These are phyloP conservation scores for Thinocorus orbignyianus DNA, from an alignment of 2,113 vertebrate species.

Conservation along the genomic window DNA sequence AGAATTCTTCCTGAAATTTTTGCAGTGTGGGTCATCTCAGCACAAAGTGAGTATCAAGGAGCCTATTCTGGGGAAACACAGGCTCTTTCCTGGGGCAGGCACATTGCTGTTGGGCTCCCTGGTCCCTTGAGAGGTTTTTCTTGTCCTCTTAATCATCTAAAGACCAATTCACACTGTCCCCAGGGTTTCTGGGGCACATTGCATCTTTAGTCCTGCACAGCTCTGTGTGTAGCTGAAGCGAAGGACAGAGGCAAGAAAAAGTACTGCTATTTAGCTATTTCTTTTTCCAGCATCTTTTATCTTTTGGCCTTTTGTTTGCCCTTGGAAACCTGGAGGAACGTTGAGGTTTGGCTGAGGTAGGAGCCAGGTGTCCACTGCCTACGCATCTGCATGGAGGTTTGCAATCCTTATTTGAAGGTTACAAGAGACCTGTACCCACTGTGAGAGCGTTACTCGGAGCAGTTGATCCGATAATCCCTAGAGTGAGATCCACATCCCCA, in stretches of 20 bases:
- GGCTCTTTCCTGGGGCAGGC: accelerated
- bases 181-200: background rate
- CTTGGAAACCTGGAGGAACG: background rate
- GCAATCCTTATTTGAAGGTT: background rate
- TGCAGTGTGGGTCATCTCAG: background rate
- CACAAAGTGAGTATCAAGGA: background rate
- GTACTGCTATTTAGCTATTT: background rate
- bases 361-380: accelerated
- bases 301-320: background rate
- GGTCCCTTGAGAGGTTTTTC: background rate
- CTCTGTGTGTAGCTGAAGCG: background rate
- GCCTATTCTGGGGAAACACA: accelerated
- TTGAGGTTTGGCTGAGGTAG: background rate
- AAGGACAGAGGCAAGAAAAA: background rate
- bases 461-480: background rate
- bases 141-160: background rate
- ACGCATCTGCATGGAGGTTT: accelerated
- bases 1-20: background rate
- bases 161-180: background rate
- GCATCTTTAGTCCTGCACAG: background rate
- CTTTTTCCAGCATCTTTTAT: background rate
- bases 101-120: accelerated
- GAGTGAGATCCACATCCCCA: background rate
- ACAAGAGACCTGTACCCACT: background rate
- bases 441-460: accelerated